Evolutionary conservation across 2,888 invertebrate genomes (phyloP).

Genomic region (Perdita meconis): DNA sequence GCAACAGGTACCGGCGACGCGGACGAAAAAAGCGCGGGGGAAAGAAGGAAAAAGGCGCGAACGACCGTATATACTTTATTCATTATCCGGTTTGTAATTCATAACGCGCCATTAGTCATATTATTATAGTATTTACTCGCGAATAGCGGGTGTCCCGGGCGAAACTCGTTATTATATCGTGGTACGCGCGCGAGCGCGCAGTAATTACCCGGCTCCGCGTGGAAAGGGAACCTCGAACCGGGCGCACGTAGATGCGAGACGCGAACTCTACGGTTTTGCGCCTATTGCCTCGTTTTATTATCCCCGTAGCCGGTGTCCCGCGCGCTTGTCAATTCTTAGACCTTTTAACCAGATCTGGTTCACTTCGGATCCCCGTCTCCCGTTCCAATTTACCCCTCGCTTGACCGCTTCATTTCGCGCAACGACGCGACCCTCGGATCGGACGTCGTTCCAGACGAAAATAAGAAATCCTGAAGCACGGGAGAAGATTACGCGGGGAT

Average conservation of each 20-base stretch:
- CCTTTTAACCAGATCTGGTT: not conserved
- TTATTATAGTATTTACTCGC: conserved; percentile 72
- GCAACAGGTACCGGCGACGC: conserved; percentile 63
- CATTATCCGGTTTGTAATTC: conserved; percentile 70
- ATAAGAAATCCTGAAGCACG: not conserved
- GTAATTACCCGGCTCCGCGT: conserved; percentile 63
- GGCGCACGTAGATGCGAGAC: conserved; percentile 34
- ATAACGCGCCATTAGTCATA: conserved; percentile 68
- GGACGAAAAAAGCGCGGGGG: conserved; percentile 14
- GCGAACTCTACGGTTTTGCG: conserved; percentile 14
- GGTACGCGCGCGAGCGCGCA: conserved; percentile 36
- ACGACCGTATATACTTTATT: conserved; percentile 59
- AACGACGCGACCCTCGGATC: not conserved
- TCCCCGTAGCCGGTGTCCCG: conserved; percentile 6
- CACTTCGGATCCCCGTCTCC: conserved; percentile 8
- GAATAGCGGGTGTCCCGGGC: conserved; percentile 64
- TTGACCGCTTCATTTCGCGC: conserved; percentile 34
- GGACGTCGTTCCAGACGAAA: conserved; percentile 2
- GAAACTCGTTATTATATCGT: conserved; percentile 66
- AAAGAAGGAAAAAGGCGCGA: conserved; percentile 10
- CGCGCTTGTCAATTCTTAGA: not conserved
- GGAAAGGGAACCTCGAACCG: conserved; percentile 60
- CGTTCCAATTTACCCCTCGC: conserved; percentile 7
- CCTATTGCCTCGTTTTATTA: conserved; percentile 22
- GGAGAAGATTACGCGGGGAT: conserved; percentile 1